phyloP scores from a whole-genome alignment of 1,140 invertebrate genomes.

The Lerema accius region DNA sequence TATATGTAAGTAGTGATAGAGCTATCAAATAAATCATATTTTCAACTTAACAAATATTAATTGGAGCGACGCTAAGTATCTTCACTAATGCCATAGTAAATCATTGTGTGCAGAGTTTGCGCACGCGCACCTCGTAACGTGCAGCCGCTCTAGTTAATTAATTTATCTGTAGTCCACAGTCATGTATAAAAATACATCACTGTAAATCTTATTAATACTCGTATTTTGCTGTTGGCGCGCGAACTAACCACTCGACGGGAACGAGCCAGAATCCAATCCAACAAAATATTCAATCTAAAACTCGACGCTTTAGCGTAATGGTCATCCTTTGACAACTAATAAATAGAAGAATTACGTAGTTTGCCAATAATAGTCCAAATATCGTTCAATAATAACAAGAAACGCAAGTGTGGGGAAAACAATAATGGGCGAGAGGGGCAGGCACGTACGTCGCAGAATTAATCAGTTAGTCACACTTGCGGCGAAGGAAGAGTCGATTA shows the following conservation, averaged over 20 bases:
- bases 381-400: slow-evolving; percentile 67
- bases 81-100: slow-evolving; percentile 46
- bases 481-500: slow-evolving; percentile 79
- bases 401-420: slow-evolving; percentile 61
- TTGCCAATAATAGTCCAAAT: slow-evolving; percentile 68
- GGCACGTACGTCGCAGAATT: slow-evolving; percentile 76
- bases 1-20: not conserved
- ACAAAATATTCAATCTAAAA: slow-evolving; percentile 74
- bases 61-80: slow-evolving; percentile 39
- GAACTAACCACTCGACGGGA: slow-evolving; percentile 50
- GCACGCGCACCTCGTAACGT: slow-evolving; percentile 48
- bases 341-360: slow-evolving; percentile 56
- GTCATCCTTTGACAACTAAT: slow-evolving; percentile 65
- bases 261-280: slow-evolving; percentile 66
- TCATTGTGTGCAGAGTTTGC: slow-evolving; percentile 48
- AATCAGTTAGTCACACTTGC: slow-evolving; percentile 81
- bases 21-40: slow-evolving; percentile 16
- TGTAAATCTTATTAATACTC: slow-evolving; percentile 21
- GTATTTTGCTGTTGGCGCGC: slow-evolving; percentile 36
- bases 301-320: slow-evolving; percentile 63
- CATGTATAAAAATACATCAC: slow-evolving; percentile 32
- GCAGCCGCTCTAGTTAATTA: slow-evolving; percentile 54
- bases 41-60: slow-evolving; percentile 37
- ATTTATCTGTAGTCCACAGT: slow-evolving; percentile 39
- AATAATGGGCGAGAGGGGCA: slow-evolving; percentile 62